Evolutionary conservation across 2,888 invertebrate genomes (phyloP).

Genomic region (Drosophila histrio): DNA sequence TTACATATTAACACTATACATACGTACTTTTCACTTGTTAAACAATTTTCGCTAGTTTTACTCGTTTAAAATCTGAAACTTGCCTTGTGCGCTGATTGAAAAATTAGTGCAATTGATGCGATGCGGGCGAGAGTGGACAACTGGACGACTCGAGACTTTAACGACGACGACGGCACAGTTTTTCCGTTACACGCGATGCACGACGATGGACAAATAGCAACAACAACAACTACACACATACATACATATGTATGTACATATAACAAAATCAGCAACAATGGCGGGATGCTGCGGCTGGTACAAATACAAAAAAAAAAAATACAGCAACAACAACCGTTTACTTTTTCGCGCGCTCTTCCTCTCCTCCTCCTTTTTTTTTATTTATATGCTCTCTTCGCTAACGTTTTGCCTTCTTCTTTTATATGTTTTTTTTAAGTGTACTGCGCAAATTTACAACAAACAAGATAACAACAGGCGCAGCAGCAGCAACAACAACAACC

Average conservation of each 20-base stretch:
- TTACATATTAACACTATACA: conserved; percentile 6
- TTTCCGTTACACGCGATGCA: conserved; percentile 74
- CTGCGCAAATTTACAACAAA: conserved; percentile 68
- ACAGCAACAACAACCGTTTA: conserved; percentile 57
- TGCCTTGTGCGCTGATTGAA: conserved; percentile 76
- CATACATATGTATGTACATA: conserved; percentile 4
- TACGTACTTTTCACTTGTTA: conserved; percentile 57
- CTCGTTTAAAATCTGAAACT: conserved; percentile 63
- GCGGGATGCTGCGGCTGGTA: conserved; percentile 64
- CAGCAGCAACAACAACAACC: conserved; percentile 55
- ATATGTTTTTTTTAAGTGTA: conserved; percentile 38
- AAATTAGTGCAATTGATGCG: conserved; percentile 76
- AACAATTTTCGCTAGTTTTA: conserved; percentile 76
- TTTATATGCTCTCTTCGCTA: background rate
- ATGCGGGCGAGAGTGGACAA: conserved; percentile 39
- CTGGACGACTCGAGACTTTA: conserved; percentile 23
- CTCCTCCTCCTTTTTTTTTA: conserved; percentile 19
- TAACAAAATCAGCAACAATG: conserved; percentile 49
- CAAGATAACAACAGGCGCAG: conserved; percentile 60
- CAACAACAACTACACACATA: no score
- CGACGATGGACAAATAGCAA: conserved; percentile 42
- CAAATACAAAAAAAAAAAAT: conserved; percentile 37
- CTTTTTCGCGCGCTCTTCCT: conserved; percentile 46
- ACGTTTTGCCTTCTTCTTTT: conserved; percentile 14
- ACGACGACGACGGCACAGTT: conserved; percentile 59